Base-by-base conservation (phyloP, 1,140 invertebrate species). In the Brachionus koreanus region DNA sequence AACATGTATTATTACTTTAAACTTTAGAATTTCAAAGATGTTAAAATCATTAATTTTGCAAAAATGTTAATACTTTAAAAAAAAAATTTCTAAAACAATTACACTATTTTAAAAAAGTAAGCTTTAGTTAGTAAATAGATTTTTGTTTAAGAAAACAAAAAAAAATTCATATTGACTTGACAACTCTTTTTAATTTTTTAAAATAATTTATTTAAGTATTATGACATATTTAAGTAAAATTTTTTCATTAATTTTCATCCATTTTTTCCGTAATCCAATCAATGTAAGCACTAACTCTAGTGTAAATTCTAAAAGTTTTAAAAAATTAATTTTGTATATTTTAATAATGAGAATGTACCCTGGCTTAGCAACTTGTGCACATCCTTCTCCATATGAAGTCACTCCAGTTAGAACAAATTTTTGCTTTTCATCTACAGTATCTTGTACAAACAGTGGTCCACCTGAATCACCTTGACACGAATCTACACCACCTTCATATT, bases 381-480 rank as follows among this genome's bases (percentile, higher is more conserved):
- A 79, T 39, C 49, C 49, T 13, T 61, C 49, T 0, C 76, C 76
- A 43, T 61, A 79, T 29, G 76, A 79, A 61, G 37, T 42, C 52
- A 79, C 29, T 7, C 76, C 76, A 13, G 23, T 19, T 23, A 65
- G 33, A 10, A 79, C 29, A 61, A 16, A 79, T 16, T 61, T 79
- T 65, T 57, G 16, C 12, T 61, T 79, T 13, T 6, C 19, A 37
- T 79, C 39, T 6, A 79, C 49, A 13, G 33, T 10, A 29, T 79
- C 76, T 35, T 10, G 23, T 5, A 61, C 46, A 65, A 33, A 79
- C 0, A 79, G 12, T 2, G 76, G 76, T 29, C 76, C 76, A 39
- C 76, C 76, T 23, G 76, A 61, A 57, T 65, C 76, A 37, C 76
- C 76, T 61, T 79, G 76, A 19, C 76, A 79, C 4, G 76, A 16